Percentiles rank a stretch among this genome's conserved stretches.
phyloP scores from a whole-genome alignment of 2,888 invertebrate species.

The Meloe dianella region DNA sequence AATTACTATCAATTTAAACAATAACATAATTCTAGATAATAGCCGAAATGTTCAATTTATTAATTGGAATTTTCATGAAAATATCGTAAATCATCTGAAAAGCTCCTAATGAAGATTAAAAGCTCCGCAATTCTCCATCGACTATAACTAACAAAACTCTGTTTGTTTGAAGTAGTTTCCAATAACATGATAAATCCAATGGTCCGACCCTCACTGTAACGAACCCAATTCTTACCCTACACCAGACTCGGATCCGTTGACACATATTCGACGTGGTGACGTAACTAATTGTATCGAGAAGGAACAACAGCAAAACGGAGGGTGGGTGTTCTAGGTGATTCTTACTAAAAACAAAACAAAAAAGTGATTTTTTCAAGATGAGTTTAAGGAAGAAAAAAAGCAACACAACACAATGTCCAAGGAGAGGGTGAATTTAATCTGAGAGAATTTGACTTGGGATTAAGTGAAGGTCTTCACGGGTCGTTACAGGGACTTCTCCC shows the following conservation, averaged over 20 bases:
- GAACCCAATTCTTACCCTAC: constrained; percentile 49
- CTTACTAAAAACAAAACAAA: not conserved
- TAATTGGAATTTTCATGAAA: not conserved
- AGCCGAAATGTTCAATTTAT: not conserved
- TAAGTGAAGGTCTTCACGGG: constrained; percentile 3
- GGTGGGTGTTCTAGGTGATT: not conserved
- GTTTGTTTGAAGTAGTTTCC: constrained; percentile 42
- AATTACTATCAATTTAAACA: not conserved
- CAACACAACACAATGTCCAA: not conserved
- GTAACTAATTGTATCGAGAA: constrained; percentile 45
- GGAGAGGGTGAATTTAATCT: not conserved
- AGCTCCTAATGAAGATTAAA: constrained; percentile 9
- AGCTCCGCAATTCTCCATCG: not conserved
- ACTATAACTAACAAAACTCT: constrained; percentile 13
- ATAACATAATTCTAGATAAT: not conserved
- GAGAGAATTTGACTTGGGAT: constrained; percentile 5
- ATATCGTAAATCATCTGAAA: constrained; percentile 8
- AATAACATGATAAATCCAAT: constrained; percentile 44
- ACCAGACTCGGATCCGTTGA: constrained; percentile 42
- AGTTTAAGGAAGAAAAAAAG: not conserved
- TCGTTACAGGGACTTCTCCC: not conserved
- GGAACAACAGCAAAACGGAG: constrained; percentile 1
- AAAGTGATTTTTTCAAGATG: not conserved
- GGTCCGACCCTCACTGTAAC: constrained; percentile 42
- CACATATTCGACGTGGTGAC: constrained; percentile 47